Conservation (phyloP, 2,113 vertebrate genomes). For the Diadophis punctatus region DNA sequence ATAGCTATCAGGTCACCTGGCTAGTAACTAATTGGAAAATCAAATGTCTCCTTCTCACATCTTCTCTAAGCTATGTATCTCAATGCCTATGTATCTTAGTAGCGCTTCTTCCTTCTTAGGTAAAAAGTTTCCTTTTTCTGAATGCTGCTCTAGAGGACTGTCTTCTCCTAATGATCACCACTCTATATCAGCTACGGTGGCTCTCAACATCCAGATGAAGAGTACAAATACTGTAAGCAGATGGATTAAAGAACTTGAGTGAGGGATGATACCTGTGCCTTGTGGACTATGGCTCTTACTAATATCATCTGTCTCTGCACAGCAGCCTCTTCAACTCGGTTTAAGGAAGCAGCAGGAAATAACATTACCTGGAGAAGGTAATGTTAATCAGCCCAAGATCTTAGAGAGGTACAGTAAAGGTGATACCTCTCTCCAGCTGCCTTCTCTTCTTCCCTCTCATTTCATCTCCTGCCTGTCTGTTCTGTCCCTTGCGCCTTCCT, state of each 20-base stretch:
- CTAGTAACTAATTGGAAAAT: not conserved
- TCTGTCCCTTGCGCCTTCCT: not conserved
- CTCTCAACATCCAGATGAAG: not conserved
- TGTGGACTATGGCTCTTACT: not conserved
- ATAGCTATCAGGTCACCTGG: not conserved
- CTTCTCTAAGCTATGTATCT: not conserved
- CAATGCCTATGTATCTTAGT: not conserved
- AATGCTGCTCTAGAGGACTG: not conserved
- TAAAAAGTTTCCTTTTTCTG: not conserved
- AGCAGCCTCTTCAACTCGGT: not conserved
- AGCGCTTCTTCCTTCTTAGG: not conserved
- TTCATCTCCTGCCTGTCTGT: not conserved
- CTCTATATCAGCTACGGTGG: not conserved
- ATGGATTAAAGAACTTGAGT: not conserved
- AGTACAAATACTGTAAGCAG: not conserved
- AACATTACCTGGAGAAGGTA: not conserved
- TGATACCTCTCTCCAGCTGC: not conserved
- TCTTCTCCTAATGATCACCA: not conserved
- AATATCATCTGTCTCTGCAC: not conserved
- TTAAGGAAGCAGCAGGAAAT: not conserved
- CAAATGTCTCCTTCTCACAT: not conserved
- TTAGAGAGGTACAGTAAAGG: not conserved
- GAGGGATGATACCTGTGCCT: not conserved
- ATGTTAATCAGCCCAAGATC: not conserved
- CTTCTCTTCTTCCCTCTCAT: not conserved